These are phyloP conservation scores for Bellardia bayeri DNA, from an alignment of 2,888 invertebrate genomes.

Conservation along the genomic window DNA sequence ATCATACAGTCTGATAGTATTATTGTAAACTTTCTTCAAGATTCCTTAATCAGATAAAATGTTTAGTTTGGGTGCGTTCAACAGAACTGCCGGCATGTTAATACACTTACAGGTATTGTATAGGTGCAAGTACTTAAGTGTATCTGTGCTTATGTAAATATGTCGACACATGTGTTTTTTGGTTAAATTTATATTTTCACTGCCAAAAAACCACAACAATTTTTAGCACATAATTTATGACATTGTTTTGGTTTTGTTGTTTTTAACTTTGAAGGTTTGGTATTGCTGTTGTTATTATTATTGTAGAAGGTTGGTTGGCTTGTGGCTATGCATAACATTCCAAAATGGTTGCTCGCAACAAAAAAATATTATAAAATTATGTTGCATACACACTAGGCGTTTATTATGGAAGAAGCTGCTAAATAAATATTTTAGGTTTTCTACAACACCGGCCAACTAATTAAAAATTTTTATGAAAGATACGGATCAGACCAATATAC, in stretches of 20 bases:
- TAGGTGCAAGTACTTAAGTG: neutral
- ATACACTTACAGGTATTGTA: too few relatives aligned
- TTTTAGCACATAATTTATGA: slow-evolving; percentile 29
- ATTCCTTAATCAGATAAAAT: too few relatives aligned
- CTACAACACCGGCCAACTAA: too few relatives aligned
- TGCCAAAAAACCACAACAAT: neutral
- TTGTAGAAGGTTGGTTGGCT: neutral
- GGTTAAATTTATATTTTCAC: slow-evolving; percentile 1
- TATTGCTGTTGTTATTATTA: neutral
- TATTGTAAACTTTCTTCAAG: too few relatives aligned
- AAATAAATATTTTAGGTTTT: too few relatives aligned
- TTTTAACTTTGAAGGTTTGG: neutral
- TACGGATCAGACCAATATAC: too few relatives aligned
- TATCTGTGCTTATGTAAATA: neutral
- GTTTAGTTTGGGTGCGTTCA: too few relatives aligned
- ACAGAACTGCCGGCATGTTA: too few relatives aligned
- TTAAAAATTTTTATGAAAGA: too few relatives aligned
- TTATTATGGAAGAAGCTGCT: neutral
- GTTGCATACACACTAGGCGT: neutral
- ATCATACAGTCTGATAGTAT: too few relatives aligned
- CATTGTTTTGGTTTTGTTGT: slow-evolving; percentile 7
- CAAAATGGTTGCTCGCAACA: neutral
- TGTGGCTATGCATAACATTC: neutral
- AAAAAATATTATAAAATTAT: neutral
- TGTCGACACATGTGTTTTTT: neutral